A percentile compares a stretch with the other conserved stretches of the same genome.
Conservation (phyloP, 2,113 vertebrate genomes). For the Leucosticte australis region DNA sequence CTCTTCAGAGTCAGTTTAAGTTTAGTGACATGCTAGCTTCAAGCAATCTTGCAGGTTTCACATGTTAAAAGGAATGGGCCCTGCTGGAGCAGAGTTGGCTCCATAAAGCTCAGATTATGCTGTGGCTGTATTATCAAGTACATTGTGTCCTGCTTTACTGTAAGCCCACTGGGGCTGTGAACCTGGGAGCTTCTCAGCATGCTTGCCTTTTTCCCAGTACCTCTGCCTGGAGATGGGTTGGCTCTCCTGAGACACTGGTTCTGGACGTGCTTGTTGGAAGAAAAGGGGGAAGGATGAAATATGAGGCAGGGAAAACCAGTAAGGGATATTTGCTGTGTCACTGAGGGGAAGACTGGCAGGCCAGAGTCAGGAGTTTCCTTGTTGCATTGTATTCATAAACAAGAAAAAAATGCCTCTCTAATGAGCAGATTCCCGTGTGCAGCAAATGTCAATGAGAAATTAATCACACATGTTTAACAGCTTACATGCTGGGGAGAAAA, state of each 20-base stretch:
- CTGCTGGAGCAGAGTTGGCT: background rate
- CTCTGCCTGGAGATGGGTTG: background rate
- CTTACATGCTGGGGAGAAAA: background rate
- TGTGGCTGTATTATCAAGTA: background rate
- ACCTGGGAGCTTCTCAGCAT: background rate
- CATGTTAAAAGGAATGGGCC: background rate
- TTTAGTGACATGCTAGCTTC: background rate
- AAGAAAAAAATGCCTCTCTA: background rate
- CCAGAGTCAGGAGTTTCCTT: background rate
- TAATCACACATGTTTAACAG: background rate
- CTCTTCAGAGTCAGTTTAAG: background rate
- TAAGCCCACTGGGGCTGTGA: background rate
- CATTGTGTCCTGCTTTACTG: background rate
- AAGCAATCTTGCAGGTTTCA: background rate
- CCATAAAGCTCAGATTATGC: background rate
- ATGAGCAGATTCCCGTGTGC: background rate
- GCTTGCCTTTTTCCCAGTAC: background rate
- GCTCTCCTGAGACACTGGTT: background rate
- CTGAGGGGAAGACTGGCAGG: background rate
- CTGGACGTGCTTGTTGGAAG: background rate
- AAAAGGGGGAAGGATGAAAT: background rate
- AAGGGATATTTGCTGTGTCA: background rate
- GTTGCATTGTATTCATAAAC: background rate
- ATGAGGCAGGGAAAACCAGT: background rate
- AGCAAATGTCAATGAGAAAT: background rate